These are phyloP conservation scores for Porites lobata DNA, from an alignment of 92 coral and sea anemone species.

Conservation along the genomic window DNA sequence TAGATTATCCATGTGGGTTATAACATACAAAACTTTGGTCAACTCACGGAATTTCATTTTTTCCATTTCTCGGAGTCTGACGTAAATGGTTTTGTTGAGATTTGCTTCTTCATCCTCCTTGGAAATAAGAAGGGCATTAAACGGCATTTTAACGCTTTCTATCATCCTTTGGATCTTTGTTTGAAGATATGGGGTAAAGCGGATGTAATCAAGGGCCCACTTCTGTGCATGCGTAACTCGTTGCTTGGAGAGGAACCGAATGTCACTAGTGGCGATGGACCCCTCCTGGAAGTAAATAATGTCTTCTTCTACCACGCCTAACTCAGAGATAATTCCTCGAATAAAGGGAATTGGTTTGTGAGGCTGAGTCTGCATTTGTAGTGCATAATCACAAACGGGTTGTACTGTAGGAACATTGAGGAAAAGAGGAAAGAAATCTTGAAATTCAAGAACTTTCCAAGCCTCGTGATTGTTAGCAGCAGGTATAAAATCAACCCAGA, in stretches of 20 bases:
- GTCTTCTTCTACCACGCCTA: constrained; percentile 63
- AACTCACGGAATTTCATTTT: constrained; percentile 63
- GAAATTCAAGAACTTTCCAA: constrained; percentile 81
- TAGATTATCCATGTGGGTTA: constrained; percentile 57
- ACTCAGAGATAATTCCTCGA: constrained; percentile 80
- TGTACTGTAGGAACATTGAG: constrained; percentile 43
- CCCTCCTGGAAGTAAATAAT: constrained; percentile 79
- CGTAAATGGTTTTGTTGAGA: constrained; percentile 56
- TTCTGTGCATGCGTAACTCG: constrained; percentile 71
- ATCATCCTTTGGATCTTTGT: constrained; percentile 56
- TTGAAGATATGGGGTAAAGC: constrained; percentile 72
- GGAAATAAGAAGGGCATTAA: constrained; percentile 75
- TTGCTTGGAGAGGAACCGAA: constrained; percentile 80
- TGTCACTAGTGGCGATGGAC: constrained; percentile 72
- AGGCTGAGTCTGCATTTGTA: constrained; percentile 58
- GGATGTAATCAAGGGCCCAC: constrained; percentile 72
- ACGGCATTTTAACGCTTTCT: constrained; percentile 65
- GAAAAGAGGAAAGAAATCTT: constrained; percentile 57
- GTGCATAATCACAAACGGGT: constrained; percentile 69
- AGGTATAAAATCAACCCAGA: constrained; percentile 89
- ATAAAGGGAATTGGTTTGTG: constrained; percentile 61
- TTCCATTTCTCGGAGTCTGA: constrained; percentile 81
- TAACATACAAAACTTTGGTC: constrained; percentile 70
- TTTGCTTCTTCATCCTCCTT: constrained; percentile 40
- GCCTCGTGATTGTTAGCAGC: constrained; percentile 70